Conservation (phyloP, 2,113 vertebrate genomes). For the Gopherus evgoodei region DNA sequence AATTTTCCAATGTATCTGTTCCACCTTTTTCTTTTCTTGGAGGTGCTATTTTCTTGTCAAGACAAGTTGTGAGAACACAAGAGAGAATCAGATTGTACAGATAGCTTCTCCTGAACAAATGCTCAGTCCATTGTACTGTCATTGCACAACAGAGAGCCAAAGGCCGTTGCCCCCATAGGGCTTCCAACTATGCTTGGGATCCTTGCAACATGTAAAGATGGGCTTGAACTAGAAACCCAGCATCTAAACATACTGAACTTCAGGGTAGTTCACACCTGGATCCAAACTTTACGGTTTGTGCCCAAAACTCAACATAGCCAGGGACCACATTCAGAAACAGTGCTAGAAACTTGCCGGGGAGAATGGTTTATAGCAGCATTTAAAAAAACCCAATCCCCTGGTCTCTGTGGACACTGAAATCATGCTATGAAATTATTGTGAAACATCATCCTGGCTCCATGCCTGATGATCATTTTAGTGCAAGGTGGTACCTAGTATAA, state of each 20-base stretch:
- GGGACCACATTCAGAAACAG: neutral
- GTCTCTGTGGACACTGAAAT: accelerated
- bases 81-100: neutral
- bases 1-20: neutral
- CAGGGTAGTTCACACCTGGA: neutral
- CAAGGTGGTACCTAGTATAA: neutral
- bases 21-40: neutral
- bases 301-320: neutral
- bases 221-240: neutral
- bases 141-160: neutral
- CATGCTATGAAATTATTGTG: neutral
- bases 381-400: neutral
- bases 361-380: neutral
- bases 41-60: neutral
- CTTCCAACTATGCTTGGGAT: neutral
- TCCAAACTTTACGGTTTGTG: accelerated
- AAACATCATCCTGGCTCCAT: neutral
- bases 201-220: neutral
- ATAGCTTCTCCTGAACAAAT: neutral
- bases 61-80: neutral
- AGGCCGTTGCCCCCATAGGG: neutral
- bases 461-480: neutral
- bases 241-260: neutral
- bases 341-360: neutral
- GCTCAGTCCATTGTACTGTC: neutral